Conservation (phyloP, 2,888 invertebrate species). For the Caenorhabditis uteleia region DNA sequence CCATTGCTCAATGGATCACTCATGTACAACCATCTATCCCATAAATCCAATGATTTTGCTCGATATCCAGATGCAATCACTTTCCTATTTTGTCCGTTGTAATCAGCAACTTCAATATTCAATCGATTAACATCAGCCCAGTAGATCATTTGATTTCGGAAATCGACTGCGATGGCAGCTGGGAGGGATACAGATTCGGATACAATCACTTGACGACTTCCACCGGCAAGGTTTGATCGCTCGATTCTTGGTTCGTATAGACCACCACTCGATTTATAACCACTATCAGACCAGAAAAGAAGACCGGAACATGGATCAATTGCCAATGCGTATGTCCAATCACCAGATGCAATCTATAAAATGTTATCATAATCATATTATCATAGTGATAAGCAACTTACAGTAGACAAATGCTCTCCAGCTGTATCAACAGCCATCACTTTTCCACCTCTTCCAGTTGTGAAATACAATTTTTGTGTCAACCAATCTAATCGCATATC, state of each 20-base stretch:
- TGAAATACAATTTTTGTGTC: slow-evolving; percentile 95
- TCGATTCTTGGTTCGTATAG: slow-evolving; percentile 78
- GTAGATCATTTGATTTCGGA: slow-evolving; percentile 83
- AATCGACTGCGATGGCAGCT: slow-evolving; percentile 92
- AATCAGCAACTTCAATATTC: slow-evolving; percentile 88
- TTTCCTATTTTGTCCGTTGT: slow-evolving; percentile 82
- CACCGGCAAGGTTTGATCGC: slow-evolving; percentile 94
- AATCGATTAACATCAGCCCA: slow-evolving; percentile 91
- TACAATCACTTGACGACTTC: slow-evolving; percentile 80
- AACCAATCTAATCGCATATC: slow-evolving; percentile 84
- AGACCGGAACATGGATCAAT: slow-evolving; percentile 93
- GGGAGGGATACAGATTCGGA: slow-evolving; percentile 90
- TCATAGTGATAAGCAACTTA: too few relatives aligned
- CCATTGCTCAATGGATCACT: slow-evolving; percentile 74
- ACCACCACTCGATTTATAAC: slow-evolving; percentile 65
- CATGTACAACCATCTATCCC: slow-evolving; percentile 68
- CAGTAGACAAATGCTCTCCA: slow-evolving; percentile 50
- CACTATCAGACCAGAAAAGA: slow-evolving; percentile 85
- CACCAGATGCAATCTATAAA: slow-evolving; percentile 82
- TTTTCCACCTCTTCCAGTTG: slow-evolving; percentile 86
- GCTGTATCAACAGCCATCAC: slow-evolving; percentile 47
- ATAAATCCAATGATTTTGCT: slow-evolving; percentile 67
- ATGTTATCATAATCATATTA: neutral
- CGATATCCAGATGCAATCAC: slow-evolving; percentile 63
- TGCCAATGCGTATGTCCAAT: slow-evolving; percentile 90